Percentiles rank a stretch among this genome's conserved stretches.
phyloP scores from a whole-genome alignment of 2,888 invertebrate species.

The Dryococelus australis region DNA sequence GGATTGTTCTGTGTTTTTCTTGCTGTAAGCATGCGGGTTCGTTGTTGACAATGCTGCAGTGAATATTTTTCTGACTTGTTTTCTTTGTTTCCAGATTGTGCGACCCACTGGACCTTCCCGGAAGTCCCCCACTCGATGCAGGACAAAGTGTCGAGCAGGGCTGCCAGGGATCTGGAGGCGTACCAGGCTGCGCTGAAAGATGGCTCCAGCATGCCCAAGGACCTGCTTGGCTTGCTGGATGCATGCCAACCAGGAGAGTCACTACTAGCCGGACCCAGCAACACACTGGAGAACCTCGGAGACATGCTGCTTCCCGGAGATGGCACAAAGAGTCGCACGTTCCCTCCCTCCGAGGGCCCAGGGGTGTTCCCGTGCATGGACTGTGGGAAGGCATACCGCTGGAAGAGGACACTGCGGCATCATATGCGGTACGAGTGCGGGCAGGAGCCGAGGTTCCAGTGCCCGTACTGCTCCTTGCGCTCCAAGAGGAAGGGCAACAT shows the following conservation, averaged over 20 bases:
- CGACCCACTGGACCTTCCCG: not conserved
- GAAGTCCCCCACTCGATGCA: not conserved
- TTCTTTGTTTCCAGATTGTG: not conserved
- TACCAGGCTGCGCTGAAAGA: not conserved
- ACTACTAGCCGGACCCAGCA: too few relatives aligned
- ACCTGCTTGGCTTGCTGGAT: not conserved
- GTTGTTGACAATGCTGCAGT: too few relatives aligned
- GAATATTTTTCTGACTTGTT: not conserved
- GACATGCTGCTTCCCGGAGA: not conserved
- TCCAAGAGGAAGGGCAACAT: constrained; percentile 41
- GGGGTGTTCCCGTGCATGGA: constrained; percentile 36
- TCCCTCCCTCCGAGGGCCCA: constrained; percentile 31
- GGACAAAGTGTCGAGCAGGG: not conserved
- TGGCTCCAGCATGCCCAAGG: not conserved
- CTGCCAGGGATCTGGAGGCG: not conserved
- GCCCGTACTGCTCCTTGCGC: constrained; percentile 49
- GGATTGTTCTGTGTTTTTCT: too few relatives aligned
- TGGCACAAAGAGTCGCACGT: not conserved
- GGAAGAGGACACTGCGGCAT: constrained; percentile 36
- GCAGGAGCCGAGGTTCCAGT: constrained; percentile 47
- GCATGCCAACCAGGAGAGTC: not conserved
- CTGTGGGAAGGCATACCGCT: constrained; percentile 38
- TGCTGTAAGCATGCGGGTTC: too few relatives aligned
- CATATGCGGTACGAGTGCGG: constrained; percentile 39
- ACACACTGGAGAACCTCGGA: not conserved